Conservation (phyloP, 2,797 vertebrate species). For the Valencia hispanica region DNA sequence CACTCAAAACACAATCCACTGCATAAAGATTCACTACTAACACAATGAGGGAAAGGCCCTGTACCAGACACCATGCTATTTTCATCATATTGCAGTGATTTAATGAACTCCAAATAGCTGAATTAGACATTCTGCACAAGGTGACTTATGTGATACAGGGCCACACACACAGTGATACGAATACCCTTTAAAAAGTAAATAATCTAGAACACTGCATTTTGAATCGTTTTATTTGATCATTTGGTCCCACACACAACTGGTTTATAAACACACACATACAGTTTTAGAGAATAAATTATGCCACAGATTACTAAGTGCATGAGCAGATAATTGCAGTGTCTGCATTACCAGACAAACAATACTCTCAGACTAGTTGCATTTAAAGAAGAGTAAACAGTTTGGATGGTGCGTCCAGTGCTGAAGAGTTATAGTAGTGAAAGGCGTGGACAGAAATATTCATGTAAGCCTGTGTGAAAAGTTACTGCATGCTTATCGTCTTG, state of each 20-base stretch:
- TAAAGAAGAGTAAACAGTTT: constrained; percentile 17
- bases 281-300: constrained; percentile 38
- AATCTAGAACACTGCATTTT: constrained; percentile 37
- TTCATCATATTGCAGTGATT: not conserved
- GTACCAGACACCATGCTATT: constrained; percentile 6
- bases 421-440: not conserved
- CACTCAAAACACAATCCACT: constrained; percentile 11
- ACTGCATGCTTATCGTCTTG: not conserved
- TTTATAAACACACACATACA: constrained; percentile 27
- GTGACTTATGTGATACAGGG: constrained; percentile 7
- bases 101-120: not conserved
- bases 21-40: not conserved
- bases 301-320: constrained; percentile 49
- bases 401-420: not conserved
- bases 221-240: constrained; percentile 63
- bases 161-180: constrained; percentile 17
- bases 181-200: constrained; percentile 4
- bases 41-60: not conserved
- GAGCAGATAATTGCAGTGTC: constrained; percentile 49
- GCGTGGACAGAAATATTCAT: constrained; percentile 8
- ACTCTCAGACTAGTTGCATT: constrained; percentile 6
- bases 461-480: constrained; percentile 11
- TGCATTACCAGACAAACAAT: not conserved
- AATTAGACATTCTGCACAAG: not conserved
- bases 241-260: constrained; percentile 49